Conservation (phyloP, 2,113 vertebrate species). For the Hippolais icterina region DNA sequence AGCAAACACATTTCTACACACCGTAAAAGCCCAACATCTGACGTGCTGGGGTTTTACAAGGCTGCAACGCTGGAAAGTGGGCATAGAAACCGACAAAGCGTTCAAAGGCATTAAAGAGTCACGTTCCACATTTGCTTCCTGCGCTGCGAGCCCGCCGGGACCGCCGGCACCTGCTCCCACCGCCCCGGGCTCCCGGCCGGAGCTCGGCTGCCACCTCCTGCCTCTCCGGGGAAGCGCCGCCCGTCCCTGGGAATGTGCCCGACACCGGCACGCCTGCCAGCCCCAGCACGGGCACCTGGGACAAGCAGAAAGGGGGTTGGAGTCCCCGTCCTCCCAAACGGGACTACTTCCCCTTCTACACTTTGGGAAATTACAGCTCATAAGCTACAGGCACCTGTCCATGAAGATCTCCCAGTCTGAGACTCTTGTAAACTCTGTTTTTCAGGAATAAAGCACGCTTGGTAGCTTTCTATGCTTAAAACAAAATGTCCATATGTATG, state of each 20-base stretch:
- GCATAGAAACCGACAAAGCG: slow-evolving; percentile 13
- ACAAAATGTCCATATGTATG: rapidly evolving
- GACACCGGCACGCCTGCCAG: rapidly evolving
- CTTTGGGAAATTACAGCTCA: rapidly evolving
- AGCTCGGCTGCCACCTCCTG: slow-evolving; percentile 69
- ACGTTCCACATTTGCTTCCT: slow-evolving; percentile 27
- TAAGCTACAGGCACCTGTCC: not conserved
- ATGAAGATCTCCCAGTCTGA: rapidly evolving
- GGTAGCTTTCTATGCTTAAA: not conserved
- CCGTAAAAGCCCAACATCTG: slow-evolving; percentile 69
- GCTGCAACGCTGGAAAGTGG: slow-evolving; percentile 44
- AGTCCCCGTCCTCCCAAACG: not conserved
- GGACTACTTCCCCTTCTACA: rapidly evolving
- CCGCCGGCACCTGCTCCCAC: slow-evolving; percentile 60
- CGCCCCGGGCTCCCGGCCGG: not conserved
- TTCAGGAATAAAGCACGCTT: rapidly evolving
- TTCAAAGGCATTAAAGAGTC: slow-evolving; percentile 52
- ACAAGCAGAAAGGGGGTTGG: rapidly evolving
- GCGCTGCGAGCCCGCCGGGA: not conserved
- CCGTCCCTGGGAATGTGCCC: rapidly evolving
- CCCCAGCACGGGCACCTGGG: rapidly evolving
- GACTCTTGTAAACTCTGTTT: not conserved
- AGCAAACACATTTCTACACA: slow-evolving; percentile 53
- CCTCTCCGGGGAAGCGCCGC: not conserved
- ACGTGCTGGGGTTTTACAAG: slow-evolving; percentile 71